Evolutionary conservation across 2,797 vertebrate genomes (phyloP), one percentile per base, ranked within the genome.

Genomic region (Urophycis tenuis): DNA sequence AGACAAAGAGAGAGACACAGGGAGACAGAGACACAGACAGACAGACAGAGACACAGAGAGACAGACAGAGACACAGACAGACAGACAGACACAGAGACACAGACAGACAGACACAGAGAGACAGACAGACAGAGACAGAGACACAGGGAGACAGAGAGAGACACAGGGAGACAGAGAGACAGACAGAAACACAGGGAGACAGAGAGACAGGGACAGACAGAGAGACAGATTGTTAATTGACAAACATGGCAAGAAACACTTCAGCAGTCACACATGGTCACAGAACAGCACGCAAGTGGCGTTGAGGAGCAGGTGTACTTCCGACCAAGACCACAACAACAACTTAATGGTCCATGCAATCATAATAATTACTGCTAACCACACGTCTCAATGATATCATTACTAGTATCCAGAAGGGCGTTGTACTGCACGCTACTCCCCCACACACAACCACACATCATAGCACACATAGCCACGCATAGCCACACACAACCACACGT

Each of bases 1-100:
- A 67, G 22, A 67, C 6, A n/a, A n/a, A n/a, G n/a, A n/a, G n/a
- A n/a, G n/a, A n/a, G n/a, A 75, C 45, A 82, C 12, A 70, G 69
- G 75, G 71, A 79, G n/a, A n/a, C n/a, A n/a, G n/a, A n/a, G n/a
- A n/a, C n/a, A n/a, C n/a, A n/a, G n/a, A n/a, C 10, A 60, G 31
- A 71, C 15, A 29, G 41, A 36, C n/a, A n/a, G n/a, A n/a, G n/a
- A n/a, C n/a, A n/a, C n/a, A n/a, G n/a, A n/a, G n/a, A n/a, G n/a
- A n/a, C n/a, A n/a, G n/a, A n/a, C n/a, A n/a, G n/a, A n/a, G n/a
- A n/a, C n/a, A n/a, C n/a, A n/a, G n/a, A n/a, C n/a, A n/a, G n/a
- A n/a, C n/a, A n/a, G n/a, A n/a, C n/a, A n/a, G n/a, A n/a, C n/a
- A n/a, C n/a, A n/a, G n/a, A n/a, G n/a, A n/a, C n/a, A n/a, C n/a